Conservation (phyloP, 1,140 invertebrate genomes). For the Atopsyche davidsoni region DNA sequence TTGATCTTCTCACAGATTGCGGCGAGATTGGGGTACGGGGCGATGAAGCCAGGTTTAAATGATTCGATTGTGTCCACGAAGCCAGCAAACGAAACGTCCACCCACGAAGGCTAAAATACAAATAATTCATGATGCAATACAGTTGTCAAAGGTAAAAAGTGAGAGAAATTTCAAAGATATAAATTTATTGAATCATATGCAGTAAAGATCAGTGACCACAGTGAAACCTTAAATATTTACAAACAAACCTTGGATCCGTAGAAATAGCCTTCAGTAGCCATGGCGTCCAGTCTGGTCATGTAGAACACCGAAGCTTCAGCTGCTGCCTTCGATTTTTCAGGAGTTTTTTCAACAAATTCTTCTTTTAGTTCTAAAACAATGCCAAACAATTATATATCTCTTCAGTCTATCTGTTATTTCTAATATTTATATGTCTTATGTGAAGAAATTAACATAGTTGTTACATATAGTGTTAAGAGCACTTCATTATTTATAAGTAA, state of each 20-base stretch:
- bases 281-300: constrained; percentile 7
- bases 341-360: constrained; percentile 15
- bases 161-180: no score
- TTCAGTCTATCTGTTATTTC: no score
- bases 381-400: constrained; percentile 5
- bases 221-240: no score
- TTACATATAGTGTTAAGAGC: no score
- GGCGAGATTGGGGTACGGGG: constrained; percentile 53
- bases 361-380: constrained; percentile 20
- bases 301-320: constrained; percentile 15
- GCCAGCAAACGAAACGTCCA: constrained; percentile 16
- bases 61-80: constrained; percentile 6
- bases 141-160: no score
- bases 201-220: no score
- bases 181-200: no score
- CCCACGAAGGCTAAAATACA: constrained; percentile 15
- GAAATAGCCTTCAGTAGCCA: constrained; percentile 23
- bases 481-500: no score
- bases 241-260: constrained; percentile 27
- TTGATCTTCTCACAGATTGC: constrained; percentile 49
- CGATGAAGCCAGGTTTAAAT: constrained; percentile 47
- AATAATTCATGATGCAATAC: no score
- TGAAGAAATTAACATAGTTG: no score
- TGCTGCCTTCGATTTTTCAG: constrained; percentile 17
- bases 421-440: no score